Evolutionary conservation across 2,888 invertebrate genomes (phyloP).

Genomic region (Diadegma fenestrale): DNA sequence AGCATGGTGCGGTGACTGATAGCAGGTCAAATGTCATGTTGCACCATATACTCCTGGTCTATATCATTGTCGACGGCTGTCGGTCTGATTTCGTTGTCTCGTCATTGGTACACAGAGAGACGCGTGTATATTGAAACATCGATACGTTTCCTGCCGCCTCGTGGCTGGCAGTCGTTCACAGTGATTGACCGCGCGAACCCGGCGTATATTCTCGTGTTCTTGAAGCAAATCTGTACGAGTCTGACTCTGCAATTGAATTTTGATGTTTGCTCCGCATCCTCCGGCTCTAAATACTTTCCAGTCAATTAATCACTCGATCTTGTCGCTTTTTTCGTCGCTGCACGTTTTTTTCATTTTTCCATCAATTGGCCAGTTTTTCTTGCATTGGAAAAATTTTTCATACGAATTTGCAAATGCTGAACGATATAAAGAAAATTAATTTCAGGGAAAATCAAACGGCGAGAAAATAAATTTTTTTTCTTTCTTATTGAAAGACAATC

Average conservation of each 20-base stretch:
- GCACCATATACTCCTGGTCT: conserved; percentile 33
- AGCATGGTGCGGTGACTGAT: conserved; percentile 53
- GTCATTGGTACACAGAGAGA: not conserved
- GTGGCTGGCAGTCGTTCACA: conserved; percentile 65
- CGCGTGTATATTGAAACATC: conserved; percentile 40
- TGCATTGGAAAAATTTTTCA: not conserved
- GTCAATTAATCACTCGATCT: not conserved
- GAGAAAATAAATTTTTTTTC: not conserved
- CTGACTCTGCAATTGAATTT: not conserved
- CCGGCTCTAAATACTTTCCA: not conserved
- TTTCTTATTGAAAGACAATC: not conserved
- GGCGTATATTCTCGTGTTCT: conserved; percentile 25
- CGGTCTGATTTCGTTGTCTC: conserved; percentile 11
- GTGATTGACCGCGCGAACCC: conserved; percentile 70
- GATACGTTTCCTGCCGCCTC: conserved; percentile 57
- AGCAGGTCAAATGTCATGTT: conserved; percentile 55
- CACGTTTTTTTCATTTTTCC: not conserved
- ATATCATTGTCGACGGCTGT: conserved; percentile 34
- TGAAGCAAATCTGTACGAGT: not conserved
- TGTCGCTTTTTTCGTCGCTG: not conserved
- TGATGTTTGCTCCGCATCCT: not conserved
- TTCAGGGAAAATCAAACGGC: not conserved
- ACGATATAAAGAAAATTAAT: not conserved
- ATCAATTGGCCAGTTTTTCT: not conserved
- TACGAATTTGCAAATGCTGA: not conserved